Evolutionary conservation across 2,888 invertebrate genomes (phyloP), one percentile per base, ranked within the genome.

Genomic region (Drosophila buzzatii): DNA sequence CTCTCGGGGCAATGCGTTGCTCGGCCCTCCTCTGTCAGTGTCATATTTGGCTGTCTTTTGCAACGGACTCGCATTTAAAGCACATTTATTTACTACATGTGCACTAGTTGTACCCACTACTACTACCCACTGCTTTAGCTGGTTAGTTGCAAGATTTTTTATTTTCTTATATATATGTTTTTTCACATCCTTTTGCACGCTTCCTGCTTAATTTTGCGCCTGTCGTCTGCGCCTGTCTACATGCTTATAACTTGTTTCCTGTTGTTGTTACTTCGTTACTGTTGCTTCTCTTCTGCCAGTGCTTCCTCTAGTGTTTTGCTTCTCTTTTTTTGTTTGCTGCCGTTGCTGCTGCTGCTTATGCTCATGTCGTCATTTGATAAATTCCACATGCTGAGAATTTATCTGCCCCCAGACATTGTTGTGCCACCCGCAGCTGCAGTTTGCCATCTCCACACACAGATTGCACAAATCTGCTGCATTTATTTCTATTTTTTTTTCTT

Each of bases 211-310:
- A 85, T 85, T 85, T 87, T 75, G 76, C 61, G 87, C 74, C 79
- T 75, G 87, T 85, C 89, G 89, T 88, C 89, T 82, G 84, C 62
- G 49, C 69, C 87, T 86, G 89, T 89, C 85, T 89, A 87, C 85
- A 85, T 79, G 85, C 89, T 89, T 89, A 89, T 85, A 89, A 85
- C 88, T 85, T 89, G 85, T 87, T 89, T 85, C 85, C 85, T 86
- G 76, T 73, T 66, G 66, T 69, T 74, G 69, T 65, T 59, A 61
- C 55, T 63, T 60, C 52, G 33, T 44, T 20, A 20, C 51, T 57
- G 33, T 44, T 20, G 23, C 51, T 61, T 33, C 51, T 31, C 51
- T 61, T 33, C 51, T 31, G 27, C 52, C 52, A 4, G 37, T 39
- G 35, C 23, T 52, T 44, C 31, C 58, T 35, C 18, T 59, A 16